Percentiles rank a stretch among this genome's conserved stretches.
Evolutionary conservation across 1,140 invertebrate genomes (phyloP).

Genomic region (Anastatus disparis): DNA sequence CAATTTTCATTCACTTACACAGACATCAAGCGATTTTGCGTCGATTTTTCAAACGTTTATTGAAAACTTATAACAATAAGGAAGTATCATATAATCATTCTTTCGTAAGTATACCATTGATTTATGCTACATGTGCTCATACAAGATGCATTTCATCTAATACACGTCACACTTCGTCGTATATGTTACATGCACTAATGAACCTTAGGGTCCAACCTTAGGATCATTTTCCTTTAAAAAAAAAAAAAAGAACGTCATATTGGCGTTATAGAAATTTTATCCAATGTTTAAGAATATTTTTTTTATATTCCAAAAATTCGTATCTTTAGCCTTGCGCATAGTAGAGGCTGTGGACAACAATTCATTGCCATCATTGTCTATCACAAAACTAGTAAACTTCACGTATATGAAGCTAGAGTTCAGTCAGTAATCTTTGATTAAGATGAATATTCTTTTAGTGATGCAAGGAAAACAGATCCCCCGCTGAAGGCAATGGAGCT

Average conservation of each 20-base stretch:
- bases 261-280: slow-evolving; percentile 17
- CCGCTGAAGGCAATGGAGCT: slow-evolving; percentile 91
- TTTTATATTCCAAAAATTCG: slow-evolving; percentile 1
- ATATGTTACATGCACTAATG: not conserved
- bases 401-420: slow-evolving; percentile 15
- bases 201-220: not conserved
- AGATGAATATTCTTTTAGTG: slow-evolving; percentile 44
- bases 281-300: not conserved
- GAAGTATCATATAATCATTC: slow-evolving; percentile 7
- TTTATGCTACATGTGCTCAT: not conserved
- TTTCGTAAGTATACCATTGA: not conserved
- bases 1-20: slow-evolving; percentile 11
- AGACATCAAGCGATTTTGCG: not conserved
- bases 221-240: slow-evolving; percentile 24
- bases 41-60: not conserved
- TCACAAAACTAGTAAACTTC: slow-evolving; percentile 25
- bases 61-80: slow-evolving; percentile 15
- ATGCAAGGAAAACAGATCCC: slow-evolving; percentile 86
- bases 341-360: not conserved
- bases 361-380: slow-evolving; percentile 1
- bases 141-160: not conserved
- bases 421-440: not conserved
- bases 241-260: too few species aligned
- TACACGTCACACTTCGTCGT: not conserved
- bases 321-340: not conserved